Evolutionary conservation across 2,113 vertebrate genomes (phyloP), one percentile per base, ranked within the genome.

Genomic region (Chaenocephalus aceratus): DNA sequence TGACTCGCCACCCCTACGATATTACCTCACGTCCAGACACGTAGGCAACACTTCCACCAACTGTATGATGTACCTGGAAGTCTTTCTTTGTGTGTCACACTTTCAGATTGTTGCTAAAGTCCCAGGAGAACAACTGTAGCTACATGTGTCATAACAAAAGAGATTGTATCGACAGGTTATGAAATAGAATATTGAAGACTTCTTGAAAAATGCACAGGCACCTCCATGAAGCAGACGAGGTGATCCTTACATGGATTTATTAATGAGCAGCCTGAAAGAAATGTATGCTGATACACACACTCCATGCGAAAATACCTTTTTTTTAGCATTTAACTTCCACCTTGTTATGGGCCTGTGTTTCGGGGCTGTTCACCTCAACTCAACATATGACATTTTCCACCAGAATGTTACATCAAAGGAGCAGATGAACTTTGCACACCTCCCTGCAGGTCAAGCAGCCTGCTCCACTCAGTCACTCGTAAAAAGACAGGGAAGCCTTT

Each of bases 121-220:
- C 30, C 30, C 30, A 30, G 30, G 30, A 30, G 30, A 30, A 30
- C 30, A 30, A 30, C 30, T 30, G 30, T 4, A 30, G 30, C 30
- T 30, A 30, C 30, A 30, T 30, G 30, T 4, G 3, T 30, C 30
- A 30, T 30, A 30, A 30, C 30, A 4, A 30, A 4, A 30, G 30
- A 30, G 30, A 30, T 30, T 30, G 3, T 30, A 4, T 30, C 30
- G 26, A 30, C 26, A 30, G 3, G 30, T 70, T 58, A 68, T 78
- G 64, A 86, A 83, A 74, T 70, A 61, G 69, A 82, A 77, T 45
- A 72, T 66, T 79, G 75, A 62, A 82, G 68, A 26, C 66, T 76
- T 73, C 30, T 56, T 92, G 86, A 91, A 90, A 91, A 89, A 92
- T 91, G 75, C 79, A 92, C 77, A 52, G n/a, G 49, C 15, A 61